Evolutionary conservation across 2,113 vertebrate genomes (phyloP), one percentile per base, ranked within the genome.

Genomic region (Anseranas semipalmata): DNA sequence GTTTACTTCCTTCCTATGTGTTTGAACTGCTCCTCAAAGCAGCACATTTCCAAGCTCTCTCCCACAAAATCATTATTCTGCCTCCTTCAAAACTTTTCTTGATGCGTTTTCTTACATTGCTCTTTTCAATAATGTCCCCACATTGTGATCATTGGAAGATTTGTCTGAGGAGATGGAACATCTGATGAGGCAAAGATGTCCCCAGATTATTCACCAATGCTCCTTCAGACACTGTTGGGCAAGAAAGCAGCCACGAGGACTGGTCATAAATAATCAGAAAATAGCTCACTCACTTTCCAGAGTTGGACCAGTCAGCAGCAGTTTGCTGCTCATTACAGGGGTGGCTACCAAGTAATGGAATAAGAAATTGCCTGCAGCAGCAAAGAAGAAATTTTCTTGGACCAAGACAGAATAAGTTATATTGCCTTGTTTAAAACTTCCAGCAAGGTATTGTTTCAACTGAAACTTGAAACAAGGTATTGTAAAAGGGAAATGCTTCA

Each of bases 161-260:
- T 77, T 65, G 12, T 15, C 43, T 37, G 25, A 21, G 25, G 67
- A 78, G n/a, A 56, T 30, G 12, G 15, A 12, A 46, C 59, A 63
- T 13, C 9, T 71, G 4, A 50, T 37, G 25, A 88, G 30, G 14
- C 12, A 85, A 85, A 15, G n/a, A 7, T 83, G 15, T 19, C 53
- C 41, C 75, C 14, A 65, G 46, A 46, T 0, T 0, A 52, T 68
- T 82, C 45, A 58, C 4, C 15, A 22, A 11, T 87, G 16, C 39
- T 95, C 11, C 5, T 6, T 75, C 46, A 84, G 37, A 21, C 86
- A 58, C n/a, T 41, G 4, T 84, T 66, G 16, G 27, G 25, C 9
- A 67, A 37, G 15, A 27, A 88, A 68, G 45, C 25, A 60, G 6
- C 2, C 71, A 27, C 46, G 30, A 33, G 5, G 20, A 18, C 14